Conservation (phyloP, 2,888 invertebrate genomes). For the Trichopoda pennipes region DNA sequence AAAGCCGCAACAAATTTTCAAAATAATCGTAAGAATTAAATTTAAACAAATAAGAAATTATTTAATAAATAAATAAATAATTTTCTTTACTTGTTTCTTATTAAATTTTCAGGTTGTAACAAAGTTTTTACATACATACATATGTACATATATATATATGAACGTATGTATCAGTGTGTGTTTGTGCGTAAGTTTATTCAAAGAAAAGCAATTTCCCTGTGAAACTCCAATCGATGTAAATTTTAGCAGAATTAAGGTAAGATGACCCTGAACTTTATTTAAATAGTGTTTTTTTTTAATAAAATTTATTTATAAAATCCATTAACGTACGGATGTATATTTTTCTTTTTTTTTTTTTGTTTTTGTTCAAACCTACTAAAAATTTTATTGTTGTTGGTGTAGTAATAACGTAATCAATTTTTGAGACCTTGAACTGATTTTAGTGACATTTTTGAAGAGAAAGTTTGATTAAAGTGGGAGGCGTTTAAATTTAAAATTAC, state of each 20-base stretch:
- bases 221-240: slow-evolving; percentile 3
- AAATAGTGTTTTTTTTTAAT: not conserved
- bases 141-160: not conserved
- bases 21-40: not conserved
- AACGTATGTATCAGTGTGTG: slow-evolving; percentile 6
- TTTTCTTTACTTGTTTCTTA: slow-evolving; percentile 9
- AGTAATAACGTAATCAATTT: not conserved
- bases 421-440: not conserved
- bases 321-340: not conserved
- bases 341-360: too few species aligned
- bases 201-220: not conserved
- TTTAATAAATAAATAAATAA: not conserved
- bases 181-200: slow-evolving; percentile 5
- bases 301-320: not conserved
- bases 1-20: not conserved
- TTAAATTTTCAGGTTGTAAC: slow-evolving; percentile 29
- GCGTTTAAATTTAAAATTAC: not conserved
- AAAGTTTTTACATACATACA: not conserved
- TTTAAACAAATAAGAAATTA: not conserved
- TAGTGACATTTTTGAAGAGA: not conserved
- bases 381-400: not conserved
- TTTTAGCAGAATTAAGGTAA: not conserved
- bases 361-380: not conserved
- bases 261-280: slow-evolving; percentile 7
- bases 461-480: not conserved